Conservation (phyloP, 2,113 vertebrate genomes). For the Grus americana region DNA sequence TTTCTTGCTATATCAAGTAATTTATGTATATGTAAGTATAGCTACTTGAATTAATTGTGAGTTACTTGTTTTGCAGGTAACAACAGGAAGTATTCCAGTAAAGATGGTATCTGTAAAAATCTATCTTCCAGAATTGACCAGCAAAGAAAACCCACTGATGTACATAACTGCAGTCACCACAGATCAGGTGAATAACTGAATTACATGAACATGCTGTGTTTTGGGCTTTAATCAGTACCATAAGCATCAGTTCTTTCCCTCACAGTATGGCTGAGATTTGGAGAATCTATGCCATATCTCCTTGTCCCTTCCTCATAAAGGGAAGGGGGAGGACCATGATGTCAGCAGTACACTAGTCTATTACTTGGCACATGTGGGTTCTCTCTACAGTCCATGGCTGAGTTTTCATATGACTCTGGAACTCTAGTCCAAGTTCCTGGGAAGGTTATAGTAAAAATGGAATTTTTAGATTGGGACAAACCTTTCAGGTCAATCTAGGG, state of each 20-base stretch:
- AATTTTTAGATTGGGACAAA: not conserved
- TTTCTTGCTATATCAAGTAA: not conserved
- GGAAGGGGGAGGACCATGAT: not conserved
- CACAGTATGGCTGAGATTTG: not conserved
- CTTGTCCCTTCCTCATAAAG: not conserved
- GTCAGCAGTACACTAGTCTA: not conserved
- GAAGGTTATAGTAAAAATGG: not conserved
- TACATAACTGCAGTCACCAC: conserved; percentile 81
- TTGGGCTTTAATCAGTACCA: not conserved
- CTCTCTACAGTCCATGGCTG: not conserved
- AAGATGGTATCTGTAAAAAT: conserved; percentile 80
- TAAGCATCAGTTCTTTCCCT: not conserved
- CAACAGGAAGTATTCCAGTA: conserved; percentile 80
- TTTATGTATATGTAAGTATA: not conserved
- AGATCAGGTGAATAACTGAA: conserved; percentile 70
- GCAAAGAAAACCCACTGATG: conserved; percentile 81
- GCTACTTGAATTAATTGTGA: not conserved
- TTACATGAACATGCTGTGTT: not conserved
- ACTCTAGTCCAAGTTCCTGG: not conserved
- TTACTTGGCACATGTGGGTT: not conserved
- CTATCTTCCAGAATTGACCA: conserved; percentile 78
- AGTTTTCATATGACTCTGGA: not conserved
- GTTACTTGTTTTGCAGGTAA: conserved; percentile 72
- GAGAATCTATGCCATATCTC: not conserved
- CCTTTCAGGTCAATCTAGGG: not conserved